Evolutionary conservation across 2,113 vertebrate species (phyloP).

Genomic region (Nematolebias whitei): DNA sequence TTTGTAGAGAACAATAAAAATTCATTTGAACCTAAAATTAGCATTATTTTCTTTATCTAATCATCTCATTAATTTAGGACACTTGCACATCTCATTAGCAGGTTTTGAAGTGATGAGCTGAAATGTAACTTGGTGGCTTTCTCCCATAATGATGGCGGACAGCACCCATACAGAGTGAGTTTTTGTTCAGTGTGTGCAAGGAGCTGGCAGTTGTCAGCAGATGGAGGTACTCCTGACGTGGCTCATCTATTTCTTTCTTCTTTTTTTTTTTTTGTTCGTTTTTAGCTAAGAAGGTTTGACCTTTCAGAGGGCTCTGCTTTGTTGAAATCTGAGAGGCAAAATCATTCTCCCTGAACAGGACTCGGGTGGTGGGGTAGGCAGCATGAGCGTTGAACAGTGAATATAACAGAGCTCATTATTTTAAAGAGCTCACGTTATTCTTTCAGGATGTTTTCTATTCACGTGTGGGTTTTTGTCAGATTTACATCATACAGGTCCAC

Average conservation of each 20-base stretch:
- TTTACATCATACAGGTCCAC: not conserved
- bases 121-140: constrained; percentile 18
- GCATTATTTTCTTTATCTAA: constrained; percentile 50
- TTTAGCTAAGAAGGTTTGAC: constrained; percentile 16
- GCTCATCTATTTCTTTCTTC: too few species aligned
- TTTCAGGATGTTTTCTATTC: not conserved
- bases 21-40: constrained; percentile 42
- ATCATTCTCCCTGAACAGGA: constrained; percentile 28
- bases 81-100: constrained; percentile 41
- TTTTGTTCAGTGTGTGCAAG: constrained; percentile 23
- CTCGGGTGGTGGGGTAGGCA: not conserved
- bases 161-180: not conserved
- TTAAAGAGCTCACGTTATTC: constrained; percentile 12
- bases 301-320: constrained; percentile 40
- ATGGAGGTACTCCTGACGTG: constrained; percentile 17
- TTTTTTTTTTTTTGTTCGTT: constrained; percentile 33
- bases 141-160: not conserved
- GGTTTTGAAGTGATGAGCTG: constrained; percentile 15
- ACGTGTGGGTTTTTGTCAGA: not conserved
- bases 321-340: constrained; percentile 22
- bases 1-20: constrained; percentile 72
- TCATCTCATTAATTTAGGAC: too few species aligned
- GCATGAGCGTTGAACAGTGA: not conserved
- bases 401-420: constrained; percentile 12
- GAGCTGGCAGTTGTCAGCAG: constrained; percentile 9